These are phyloP conservation scores for Luidia sarsii DNA, from an alignment of 53 echinoderm and acorn worm species.

Conservation along the genomic window DNA sequence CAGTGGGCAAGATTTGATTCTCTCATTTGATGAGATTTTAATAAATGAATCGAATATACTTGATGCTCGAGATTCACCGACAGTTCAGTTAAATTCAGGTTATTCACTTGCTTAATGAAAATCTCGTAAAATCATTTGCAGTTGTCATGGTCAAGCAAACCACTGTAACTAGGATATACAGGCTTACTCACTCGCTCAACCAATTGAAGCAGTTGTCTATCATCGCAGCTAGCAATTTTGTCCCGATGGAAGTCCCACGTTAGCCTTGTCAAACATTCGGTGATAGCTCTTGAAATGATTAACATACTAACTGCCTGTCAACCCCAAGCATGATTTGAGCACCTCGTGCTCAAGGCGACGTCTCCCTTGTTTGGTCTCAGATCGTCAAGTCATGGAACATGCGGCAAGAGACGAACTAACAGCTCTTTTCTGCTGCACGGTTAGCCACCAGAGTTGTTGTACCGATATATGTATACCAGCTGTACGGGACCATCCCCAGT, in stretches of 20 bases:
- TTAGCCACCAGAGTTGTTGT: neutral
- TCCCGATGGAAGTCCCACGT: neutral
- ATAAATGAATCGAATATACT: neutral
- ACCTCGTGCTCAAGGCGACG: neutral
- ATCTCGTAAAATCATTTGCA: neutral
- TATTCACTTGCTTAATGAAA: neutral
- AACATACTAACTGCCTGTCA: neutral
- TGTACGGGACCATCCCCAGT: neutral
- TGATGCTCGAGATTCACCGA: neutral
- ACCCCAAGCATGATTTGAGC: constrained; percentile 8
- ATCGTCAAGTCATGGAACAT: constrained; percentile 6
- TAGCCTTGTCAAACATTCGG: constrained; percentile 20
- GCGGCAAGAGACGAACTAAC: neutral
- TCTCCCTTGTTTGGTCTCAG: neutral
- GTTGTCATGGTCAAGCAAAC: neutral
- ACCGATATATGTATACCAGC: neutral
- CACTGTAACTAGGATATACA: neutral
- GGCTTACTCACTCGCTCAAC: constrained; percentile 9
- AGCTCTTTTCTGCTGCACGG: constrained; percentile 8
- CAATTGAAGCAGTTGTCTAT: neutral
- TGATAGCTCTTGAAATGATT: neutral
- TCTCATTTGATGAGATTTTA: neutral
- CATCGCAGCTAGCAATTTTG: neutral
- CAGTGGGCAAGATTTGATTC: constrained; percentile 11
- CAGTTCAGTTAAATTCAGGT: neutral